Evolutionary conservation across 2,888 invertebrate genomes (phyloP).

Genomic region (Thecocarcelia acutangulata): DNA sequence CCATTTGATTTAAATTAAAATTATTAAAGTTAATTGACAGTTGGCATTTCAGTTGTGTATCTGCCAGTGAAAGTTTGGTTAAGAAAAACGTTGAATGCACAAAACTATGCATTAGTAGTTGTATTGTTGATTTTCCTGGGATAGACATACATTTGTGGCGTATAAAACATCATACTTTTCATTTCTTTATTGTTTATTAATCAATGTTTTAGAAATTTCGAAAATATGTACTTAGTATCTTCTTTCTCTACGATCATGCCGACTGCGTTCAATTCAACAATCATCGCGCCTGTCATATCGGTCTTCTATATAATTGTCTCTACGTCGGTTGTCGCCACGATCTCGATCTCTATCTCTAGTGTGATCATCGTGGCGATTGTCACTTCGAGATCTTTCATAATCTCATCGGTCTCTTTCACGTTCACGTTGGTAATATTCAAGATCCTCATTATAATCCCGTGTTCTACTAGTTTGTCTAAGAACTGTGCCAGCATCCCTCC

Average conservation of each 20-base stretch:
- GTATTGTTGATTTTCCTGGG: too few relatives aligned
- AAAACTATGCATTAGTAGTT: too few relatives aligned
- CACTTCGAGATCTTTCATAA: slow-evolving; percentile 82
- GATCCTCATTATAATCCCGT: slow-evolving; percentile 81
- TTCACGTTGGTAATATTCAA: slow-evolving; percentile 79
- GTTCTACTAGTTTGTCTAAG: slow-evolving; percentile 82
- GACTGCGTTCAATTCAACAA: slow-evolving; percentile 82
- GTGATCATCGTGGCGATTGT: slow-evolving; percentile 68
- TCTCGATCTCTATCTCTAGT: slow-evolving; percentile 74
- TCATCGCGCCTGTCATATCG: slow-evolving; percentile 82
- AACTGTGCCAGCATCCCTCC: slow-evolving; percentile 81
- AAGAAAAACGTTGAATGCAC: too few relatives aligned
- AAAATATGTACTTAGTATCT: slow-evolving; percentile 57
- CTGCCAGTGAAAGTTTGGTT: too few relatives aligned
- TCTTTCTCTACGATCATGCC: slow-evolving; percentile 80
- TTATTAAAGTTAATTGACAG: too few relatives aligned
- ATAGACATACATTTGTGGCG: too few relatives aligned
- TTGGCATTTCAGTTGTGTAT: too few relatives aligned
- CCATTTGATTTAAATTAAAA: too few relatives aligned
- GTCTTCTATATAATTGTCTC: slow-evolving; percentile 78
- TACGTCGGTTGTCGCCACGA: slow-evolving; percentile 62
- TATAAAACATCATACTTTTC: too few relatives aligned
- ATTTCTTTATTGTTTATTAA: too few relatives aligned
- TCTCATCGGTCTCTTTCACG: slow-evolving; percentile 83
- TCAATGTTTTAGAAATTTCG: too few relatives aligned